Conservation (phyloP, 2,888 invertebrate genomes). For the Platycheirus rosarum region DNA sequence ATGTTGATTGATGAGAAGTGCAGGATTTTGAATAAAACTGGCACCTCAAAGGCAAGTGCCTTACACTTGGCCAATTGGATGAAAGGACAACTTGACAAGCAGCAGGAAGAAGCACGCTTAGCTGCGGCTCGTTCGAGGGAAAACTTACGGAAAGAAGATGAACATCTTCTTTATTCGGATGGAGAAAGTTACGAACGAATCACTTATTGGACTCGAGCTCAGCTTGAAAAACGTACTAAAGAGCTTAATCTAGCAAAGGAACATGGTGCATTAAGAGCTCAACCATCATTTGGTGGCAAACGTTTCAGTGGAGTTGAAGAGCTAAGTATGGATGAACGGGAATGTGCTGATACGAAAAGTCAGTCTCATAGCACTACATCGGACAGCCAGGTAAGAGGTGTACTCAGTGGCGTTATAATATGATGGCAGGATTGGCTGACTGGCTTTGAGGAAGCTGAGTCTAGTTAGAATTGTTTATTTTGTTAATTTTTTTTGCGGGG, state of each 20-base stretch:
- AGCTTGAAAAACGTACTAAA: slow-evolving; percentile 87
- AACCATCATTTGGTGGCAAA: slow-evolving; percentile 78
- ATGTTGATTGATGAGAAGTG: slow-evolving; percentile 86
- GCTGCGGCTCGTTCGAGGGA: slow-evolving; percentile 79
- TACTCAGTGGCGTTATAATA: no score
- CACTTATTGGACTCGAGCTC: slow-evolving; percentile 88
- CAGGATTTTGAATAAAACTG: slow-evolving; percentile 85
- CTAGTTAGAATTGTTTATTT: no score
- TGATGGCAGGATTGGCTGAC: no score
- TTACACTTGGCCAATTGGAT: slow-evolving; percentile 91
- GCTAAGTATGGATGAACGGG: slow-evolving; percentile 82
- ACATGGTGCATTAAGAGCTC: slow-evolving; percentile 78
- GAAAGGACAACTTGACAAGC: slow-evolving; percentile 88
- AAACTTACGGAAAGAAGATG: slow-evolving; percentile 81
- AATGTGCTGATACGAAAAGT: slow-evolving; percentile 85
- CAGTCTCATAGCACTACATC: slow-evolving; percentile 90
- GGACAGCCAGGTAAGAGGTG: slow-evolving; percentile 87
- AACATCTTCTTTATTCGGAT: slow-evolving; percentile 78
- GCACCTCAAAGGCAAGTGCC: slow-evolving; percentile 88
- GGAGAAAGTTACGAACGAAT: slow-evolving; percentile 81
- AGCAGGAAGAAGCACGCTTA: slow-evolving; percentile 83
- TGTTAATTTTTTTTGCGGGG: no score
- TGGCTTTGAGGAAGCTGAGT: no score
- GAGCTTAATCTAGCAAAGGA: slow-evolving; percentile 86
- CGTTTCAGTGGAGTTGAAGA: slow-evolving; percentile 83